phyloP scores from a whole-genome alignment of 2,888 invertebrate species.

The Pseudococcus jackbeardsleyi region DNA sequence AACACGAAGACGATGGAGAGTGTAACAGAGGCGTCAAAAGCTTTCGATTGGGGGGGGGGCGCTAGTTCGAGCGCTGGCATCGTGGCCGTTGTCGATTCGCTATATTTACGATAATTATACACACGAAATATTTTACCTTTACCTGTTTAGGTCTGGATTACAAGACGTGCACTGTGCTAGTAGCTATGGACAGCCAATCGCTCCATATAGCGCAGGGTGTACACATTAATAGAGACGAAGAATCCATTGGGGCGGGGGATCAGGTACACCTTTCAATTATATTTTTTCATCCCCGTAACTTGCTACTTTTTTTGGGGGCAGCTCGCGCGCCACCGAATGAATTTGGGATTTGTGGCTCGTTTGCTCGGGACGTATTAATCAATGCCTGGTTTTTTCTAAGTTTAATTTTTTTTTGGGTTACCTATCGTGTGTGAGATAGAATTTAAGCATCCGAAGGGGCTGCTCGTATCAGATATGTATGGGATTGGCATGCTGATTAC shows the following conservation, averaged over 20 bases:
- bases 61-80: neutral
- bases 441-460: neutral
- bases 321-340: neutral
- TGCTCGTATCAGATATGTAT: slow-evolving; percentile 7
- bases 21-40: neutral
- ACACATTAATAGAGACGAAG: slow-evolving; percentile 86
- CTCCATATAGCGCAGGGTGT: slow-evolving; percentile 97
- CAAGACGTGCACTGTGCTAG: slow-evolving; percentile 98
- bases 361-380: neutral
- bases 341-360: neutral
- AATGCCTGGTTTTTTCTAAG: neutral
- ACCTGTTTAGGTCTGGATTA: slow-evolving; percentile 93
- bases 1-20: neutral
- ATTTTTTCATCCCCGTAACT: neutral
- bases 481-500: neutral
- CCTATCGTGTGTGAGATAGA: neutral
- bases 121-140: slow-evolving; percentile 24
- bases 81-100: neutral
- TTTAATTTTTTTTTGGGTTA: neutral
- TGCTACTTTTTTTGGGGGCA: neutral
- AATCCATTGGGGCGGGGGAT: slow-evolving; percentile 97
- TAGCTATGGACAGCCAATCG: slow-evolving; percentile 97
- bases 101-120: neutral
- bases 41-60: neutral
- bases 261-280: slow-evolving; percentile 78